These are phyloP conservation scores for Acromyrmex charruanus DNA, from an alignment of 1,140 invertebrate species.

Conservation along the genomic window DNA sequence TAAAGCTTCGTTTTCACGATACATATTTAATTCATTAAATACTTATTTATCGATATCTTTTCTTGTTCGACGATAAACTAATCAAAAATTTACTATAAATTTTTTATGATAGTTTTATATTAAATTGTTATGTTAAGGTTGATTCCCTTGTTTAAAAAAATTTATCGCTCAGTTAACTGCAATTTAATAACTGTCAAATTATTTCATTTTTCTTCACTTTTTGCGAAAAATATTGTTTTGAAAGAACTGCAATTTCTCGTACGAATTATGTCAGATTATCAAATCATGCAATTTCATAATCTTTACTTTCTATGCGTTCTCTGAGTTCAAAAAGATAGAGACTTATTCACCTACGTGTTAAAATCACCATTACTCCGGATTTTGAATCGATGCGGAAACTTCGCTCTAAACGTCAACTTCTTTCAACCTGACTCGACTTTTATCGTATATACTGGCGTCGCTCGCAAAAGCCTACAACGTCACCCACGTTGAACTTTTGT, in stretches of 20 bases:
- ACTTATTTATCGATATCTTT: not conserved
- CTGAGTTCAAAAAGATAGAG: not conserved
- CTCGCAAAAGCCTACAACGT: conserved; percentile 44
- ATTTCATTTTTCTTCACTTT: not conserved
- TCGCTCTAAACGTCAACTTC: conserved; percentile 45
- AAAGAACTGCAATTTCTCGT: not conserved
- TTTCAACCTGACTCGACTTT: conserved; percentile 22
- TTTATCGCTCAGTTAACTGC: not conserved
- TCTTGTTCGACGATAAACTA: not conserved
- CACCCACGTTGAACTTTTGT: conserved; percentile 47
- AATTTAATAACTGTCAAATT: not conserved
- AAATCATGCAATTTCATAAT: not conserved
- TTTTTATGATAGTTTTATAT: not conserved
- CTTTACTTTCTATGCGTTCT: not conserved
- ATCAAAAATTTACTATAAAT: not conserved
- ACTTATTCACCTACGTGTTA: not conserved
- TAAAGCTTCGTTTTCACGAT: not conserved
- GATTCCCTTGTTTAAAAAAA: not conserved
- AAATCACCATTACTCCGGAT: conserved; percentile 32
- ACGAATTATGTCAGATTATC: too few relatives aligned
- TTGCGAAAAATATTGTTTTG: not conserved
- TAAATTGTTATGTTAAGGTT: not conserved
- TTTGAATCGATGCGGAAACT: conserved; percentile 4
- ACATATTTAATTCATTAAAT: not conserved
- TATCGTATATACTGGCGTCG: conserved; percentile 19